A percentile compares a stretch with the other conserved stretches of the same genome.
phyloP scores from a whole-genome alignment of 1,140 invertebrate species.

The Archivesica marissinica region DNA sequence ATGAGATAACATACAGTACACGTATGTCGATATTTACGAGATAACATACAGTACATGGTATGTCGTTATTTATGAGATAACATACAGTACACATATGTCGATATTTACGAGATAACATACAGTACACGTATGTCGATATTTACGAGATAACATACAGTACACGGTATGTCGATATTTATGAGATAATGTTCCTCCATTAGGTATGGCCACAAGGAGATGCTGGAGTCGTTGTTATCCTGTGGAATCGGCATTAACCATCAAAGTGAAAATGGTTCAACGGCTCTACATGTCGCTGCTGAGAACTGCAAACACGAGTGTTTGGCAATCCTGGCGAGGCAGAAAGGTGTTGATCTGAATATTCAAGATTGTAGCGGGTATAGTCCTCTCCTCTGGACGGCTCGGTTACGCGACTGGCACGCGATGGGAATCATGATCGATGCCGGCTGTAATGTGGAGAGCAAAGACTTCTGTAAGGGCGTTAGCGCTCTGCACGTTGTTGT shows the following conservation, averaged over 20 bases:
- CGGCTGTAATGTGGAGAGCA: slow-evolving; percentile 50
- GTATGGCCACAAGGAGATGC: slow-evolving; percentile 52
- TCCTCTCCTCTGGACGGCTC: slow-evolving; percentile 30
- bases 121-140: too few relatives aligned
- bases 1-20: too few relatives aligned
- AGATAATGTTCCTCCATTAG: too few relatives aligned
- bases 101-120: too few relatives aligned
- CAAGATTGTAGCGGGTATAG: slow-evolving; percentile 47
- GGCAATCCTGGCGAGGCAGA: slow-evolving; percentile 1
- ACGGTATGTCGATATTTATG: too few relatives aligned
- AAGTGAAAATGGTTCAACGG: slow-evolving; percentile 53
- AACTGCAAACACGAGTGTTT: slow-evolving; percentile 42
- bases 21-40: too few relatives aligned
- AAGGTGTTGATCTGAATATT: slow-evolving; percentile 46
- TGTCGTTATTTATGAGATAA: too few relatives aligned
- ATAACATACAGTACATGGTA: too few relatives aligned
- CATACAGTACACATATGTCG: too few relatives aligned
- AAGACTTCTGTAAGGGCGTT: slow-evolving; percentile 15
- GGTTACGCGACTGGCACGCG: slow-evolving; percentile 26
- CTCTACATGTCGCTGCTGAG: slow-evolving; percentile 52
- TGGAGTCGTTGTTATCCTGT: slow-evolving; percentile 23
- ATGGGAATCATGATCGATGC: slow-evolving; percentile 49
- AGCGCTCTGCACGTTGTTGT: slow-evolving; percentile 31
- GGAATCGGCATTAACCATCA: slow-evolving; percentile 48
- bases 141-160: too few relatives aligned